phyloP scores from a whole-genome alignment of 2,888 invertebrate species.

The Stenoptilia bipunctidactyla region DNA sequence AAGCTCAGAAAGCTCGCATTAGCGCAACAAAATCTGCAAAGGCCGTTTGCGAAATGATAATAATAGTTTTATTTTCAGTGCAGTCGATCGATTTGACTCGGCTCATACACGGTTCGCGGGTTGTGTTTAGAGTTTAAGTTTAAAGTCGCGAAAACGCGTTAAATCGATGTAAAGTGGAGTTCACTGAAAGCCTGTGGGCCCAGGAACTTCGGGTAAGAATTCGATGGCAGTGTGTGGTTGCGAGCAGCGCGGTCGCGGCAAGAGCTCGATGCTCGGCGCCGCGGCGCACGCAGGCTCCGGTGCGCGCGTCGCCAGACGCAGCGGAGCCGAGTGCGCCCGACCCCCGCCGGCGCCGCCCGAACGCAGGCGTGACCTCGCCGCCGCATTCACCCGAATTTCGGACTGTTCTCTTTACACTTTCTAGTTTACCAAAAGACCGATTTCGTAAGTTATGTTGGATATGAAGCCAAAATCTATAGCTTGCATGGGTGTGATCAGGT shows the following conservation, averaged over 20 bases:
- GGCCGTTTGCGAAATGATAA: slow-evolving; percentile 45
- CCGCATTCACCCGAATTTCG: neutral
- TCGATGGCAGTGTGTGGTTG: slow-evolving; percentile 57
- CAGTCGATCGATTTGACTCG: slow-evolving; percentile 54
- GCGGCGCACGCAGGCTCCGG: slow-evolving; percentile 55
- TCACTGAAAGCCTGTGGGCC: slow-evolving; percentile 39
- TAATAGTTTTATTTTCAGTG: slow-evolving; percentile 59
- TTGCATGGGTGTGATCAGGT: no score
- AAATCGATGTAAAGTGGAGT: slow-evolving; percentile 18
- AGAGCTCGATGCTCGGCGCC: slow-evolving; percentile 46
- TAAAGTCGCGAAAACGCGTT: slow-evolving; percentile 23
- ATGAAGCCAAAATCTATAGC: no score
- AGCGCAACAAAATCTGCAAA: slow-evolving; percentile 55
- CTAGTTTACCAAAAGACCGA: no score
- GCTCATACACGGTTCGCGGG: neutral
- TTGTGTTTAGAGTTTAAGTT: slow-evolving; percentile 17
- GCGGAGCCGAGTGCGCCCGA: slow-evolving; percentile 40
- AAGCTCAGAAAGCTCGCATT: slow-evolving; percentile 32
- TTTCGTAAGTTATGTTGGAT: no score
- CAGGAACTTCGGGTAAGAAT: slow-evolving; percentile 56
- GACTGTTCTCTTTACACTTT: no score
- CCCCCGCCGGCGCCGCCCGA: slow-evolving; percentile 33
- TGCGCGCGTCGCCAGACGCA: slow-evolving; percentile 37
- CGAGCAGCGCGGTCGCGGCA: slow-evolving; percentile 58
- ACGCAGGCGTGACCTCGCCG: slow-evolving; percentile 57